Evolutionary conservation across 2,888 invertebrate species (phyloP).

Genomic region (Drosophila monieri): DNA sequence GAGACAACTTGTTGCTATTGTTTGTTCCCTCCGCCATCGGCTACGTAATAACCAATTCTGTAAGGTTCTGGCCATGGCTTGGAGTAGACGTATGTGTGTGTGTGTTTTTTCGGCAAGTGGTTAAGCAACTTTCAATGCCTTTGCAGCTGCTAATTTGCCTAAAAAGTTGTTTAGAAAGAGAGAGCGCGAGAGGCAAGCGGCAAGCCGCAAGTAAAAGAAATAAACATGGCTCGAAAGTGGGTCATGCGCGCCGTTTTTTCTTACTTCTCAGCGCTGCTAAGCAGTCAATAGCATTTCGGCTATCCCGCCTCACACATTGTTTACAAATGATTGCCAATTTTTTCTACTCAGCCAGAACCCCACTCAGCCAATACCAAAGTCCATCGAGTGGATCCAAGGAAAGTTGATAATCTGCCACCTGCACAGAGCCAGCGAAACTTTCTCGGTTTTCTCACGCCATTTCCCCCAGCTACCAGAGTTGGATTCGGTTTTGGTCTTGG

Average conservation of each 20-base stretch:
- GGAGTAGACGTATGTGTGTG: background rate
- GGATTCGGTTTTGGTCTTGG: background rate
- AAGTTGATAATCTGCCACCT: constrained; percentile 57
- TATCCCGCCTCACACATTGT: constrained; percentile 60
- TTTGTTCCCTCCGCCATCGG: constrained; percentile 17
- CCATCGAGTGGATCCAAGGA: constrained; percentile 43
- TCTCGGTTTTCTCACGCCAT: constrained; percentile 60
- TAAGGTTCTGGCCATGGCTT: constrained; percentile 36
- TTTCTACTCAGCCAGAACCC: constrained; percentile 15
- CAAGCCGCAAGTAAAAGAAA: constrained; percentile 45
- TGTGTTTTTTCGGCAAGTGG: constrained; percentile 65
- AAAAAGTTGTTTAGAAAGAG: constrained; percentile 70
- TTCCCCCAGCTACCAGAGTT: constrained; percentile 3
- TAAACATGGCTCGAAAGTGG: constrained; percentile 71
- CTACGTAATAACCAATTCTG: constrained; percentile 46
- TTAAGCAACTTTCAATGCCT: constrained; percentile 74
- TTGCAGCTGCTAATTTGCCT: constrained; percentile 75
- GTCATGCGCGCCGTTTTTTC: constrained; percentile 73
- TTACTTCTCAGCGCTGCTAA: constrained; percentile 61
- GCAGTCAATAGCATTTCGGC: constrained; percentile 61
- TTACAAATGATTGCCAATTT: constrained; percentile 78
- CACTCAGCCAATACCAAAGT: background rate
- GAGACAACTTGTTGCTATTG: constrained; percentile 42
- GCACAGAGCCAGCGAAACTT: constrained; percentile 64
- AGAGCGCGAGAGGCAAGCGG: constrained; percentile 36